Base-by-base conservation (phyloP, 2,797 vertebrate species). In the Sebastolobus altivelis region DNA sequence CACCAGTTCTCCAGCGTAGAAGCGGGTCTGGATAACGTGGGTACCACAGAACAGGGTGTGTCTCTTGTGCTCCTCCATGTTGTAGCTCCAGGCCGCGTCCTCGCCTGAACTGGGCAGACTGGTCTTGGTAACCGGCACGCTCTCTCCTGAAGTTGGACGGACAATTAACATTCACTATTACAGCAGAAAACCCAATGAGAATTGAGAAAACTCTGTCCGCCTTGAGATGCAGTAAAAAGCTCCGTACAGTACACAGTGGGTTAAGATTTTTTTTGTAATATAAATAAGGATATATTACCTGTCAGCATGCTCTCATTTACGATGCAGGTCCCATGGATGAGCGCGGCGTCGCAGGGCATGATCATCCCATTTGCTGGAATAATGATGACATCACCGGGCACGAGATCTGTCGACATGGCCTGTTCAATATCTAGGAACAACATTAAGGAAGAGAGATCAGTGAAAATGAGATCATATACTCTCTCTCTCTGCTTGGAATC, bases 231-330 rank as follows among this genome's bases (percentile, higher is more conserved):
- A 29, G 65, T 8, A 5, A 61, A 12, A 61, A 16, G 22, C 33
- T 38, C 4, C 1, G 59, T 8, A 25, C 25, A 25, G 8, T 40
- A 35, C 29, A 68, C 54, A 18, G 8, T 12, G 22, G 8, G 25
- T 61, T 40, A 33, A n/a, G 27, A 65, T n/a, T 25, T 20, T 4
- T 52, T 16, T 13, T 35, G 14, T 46, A 20, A 35, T 10, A 31
- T 6, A 67, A n/a, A 5, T 0, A 7, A 16, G 9, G 14, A 46
- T 66, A 55, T 2, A 5, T 11, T 4, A 98, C 98, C 98, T 96
- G 98, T 99, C 90, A 99, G 92, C 98, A 99, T 99, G 96, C 98
- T 99, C 94, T 99, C 98, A 20, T 99, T 99, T 22, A 99, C 98
- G 67, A 99, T 98, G 88, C 98, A 99, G 89, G 97, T 99, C 58